phyloP scores from a whole-genome alignment of 1,140 invertebrate genomes.

The Hypsibius dujardini region DNA sequence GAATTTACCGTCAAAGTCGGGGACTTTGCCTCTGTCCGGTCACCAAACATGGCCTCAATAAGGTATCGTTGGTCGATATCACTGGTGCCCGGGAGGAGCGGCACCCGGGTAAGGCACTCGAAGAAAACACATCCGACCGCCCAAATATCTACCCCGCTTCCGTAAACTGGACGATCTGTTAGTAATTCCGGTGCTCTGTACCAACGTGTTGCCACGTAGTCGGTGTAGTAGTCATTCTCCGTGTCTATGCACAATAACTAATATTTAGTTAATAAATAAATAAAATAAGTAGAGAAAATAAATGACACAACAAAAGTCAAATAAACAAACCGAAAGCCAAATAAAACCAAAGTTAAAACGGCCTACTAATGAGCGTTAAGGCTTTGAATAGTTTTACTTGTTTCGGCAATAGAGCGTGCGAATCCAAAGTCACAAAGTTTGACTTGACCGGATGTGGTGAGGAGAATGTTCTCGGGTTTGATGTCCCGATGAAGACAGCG shows the following conservation, averaged over 20 bases:
- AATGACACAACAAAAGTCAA: too few species aligned
- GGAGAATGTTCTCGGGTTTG: constrained; percentile 75
- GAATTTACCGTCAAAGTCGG: too few species aligned
- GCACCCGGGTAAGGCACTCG: constrained; percentile 4
- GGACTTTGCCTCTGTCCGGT: neutral
- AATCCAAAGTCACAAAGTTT: constrained; percentile 79
- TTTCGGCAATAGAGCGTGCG: constrained; percentile 42
- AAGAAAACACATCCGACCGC: neutral
- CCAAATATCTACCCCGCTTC: constrained; percentile 23
- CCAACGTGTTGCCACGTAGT: constrained; percentile 67
- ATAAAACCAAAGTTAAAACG: too few species aligned
- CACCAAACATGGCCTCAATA: constrained; percentile 44
- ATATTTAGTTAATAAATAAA: constrained; percentile 17
- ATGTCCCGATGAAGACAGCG: constrained; percentile 63
- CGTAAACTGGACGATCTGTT: constrained; percentile 50
- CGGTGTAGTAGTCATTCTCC: constrained; percentile 47
- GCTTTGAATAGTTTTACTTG: constrained; percentile 17
- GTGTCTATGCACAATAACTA: constrained; percentile 21
- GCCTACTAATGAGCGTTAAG: too few species aligned
- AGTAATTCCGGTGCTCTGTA: constrained; percentile 67
- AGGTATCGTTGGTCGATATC: constrained; percentile 94
- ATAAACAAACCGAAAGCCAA: too few species aligned
- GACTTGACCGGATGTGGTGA: constrained; percentile 57
- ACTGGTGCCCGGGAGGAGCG: constrained; percentile 90
- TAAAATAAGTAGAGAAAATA: constrained; percentile 7